These are phyloP conservation scores for Procambarus virginalis DNA, from an alignment of 1,140 invertebrate species.

Conservation along the genomic window DNA sequence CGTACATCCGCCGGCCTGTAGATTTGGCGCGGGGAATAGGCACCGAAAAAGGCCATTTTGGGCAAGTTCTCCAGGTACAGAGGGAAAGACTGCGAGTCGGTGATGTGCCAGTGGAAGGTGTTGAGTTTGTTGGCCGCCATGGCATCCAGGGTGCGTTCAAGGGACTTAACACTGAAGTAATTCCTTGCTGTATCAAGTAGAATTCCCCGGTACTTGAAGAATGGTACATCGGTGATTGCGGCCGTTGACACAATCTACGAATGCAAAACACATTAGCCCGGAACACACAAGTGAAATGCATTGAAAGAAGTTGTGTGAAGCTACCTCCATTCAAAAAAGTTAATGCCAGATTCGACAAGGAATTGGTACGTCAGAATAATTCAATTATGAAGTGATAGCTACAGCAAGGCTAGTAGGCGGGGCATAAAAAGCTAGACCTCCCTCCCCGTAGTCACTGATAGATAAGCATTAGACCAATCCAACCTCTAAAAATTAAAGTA, in stretches of 20 bases:
- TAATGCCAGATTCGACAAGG: no score
- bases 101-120: conserved; percentile 93
- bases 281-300: no score
- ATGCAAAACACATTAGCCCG: not conserved
- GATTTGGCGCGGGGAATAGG: conserved; percentile 45
- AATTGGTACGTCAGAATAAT: no score
- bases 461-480: no score
- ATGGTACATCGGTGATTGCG: conserved; percentile 57
- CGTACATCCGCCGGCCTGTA: conserved; percentile 83
- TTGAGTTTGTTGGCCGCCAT: conserved; percentile 89
- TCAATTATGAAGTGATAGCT: no score
- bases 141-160: conserved; percentile 85
- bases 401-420: no score
- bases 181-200: conserved; percentile 68
- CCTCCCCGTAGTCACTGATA: no score
- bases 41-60: conserved; percentile 61
- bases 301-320: no score
- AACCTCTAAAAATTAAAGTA: no score
- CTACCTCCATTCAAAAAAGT: no score
- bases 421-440: no score
- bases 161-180: conserved; percentile 80
- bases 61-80: conserved; percentile 76
- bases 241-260: conserved; percentile 47
- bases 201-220: conserved; percentile 65
- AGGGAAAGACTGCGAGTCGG: conserved; percentile 89